Conservation (phyloP, 1,140 invertebrate species). For the Dendroctonus ponderosae region DNA sequence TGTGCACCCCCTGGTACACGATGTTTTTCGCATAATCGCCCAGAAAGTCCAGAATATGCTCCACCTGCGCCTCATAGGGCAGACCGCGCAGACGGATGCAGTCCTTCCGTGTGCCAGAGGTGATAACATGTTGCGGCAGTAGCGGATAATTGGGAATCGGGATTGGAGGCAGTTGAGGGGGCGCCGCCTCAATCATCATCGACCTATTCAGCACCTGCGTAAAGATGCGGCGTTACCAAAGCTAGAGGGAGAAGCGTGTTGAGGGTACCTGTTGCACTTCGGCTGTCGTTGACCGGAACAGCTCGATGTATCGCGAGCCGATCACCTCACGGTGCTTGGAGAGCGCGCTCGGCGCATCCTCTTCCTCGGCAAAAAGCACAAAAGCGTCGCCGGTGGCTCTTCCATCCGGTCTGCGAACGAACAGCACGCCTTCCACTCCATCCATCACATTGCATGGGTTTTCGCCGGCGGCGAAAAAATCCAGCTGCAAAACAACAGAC, state of each 20-base stretch:
- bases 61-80: constrained; percentile 94
- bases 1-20: constrained; percentile 95
- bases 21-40: constrained; percentile 97
- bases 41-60: constrained; percentile 96
- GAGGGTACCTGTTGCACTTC: constrained; percentile 93
- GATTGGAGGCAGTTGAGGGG: constrained; percentile 61
- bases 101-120: constrained; percentile 86
- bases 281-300: constrained; percentile 96
- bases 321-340: constrained; percentile 95
- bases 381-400: constrained; percentile 98
- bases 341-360: constrained; percentile 85
- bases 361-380: constrained; percentile 90
- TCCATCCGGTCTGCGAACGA: constrained; percentile 95
- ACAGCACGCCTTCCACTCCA: constrained; percentile 89
- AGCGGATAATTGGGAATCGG: constrained; percentile 64
- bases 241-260: too few species aligned
- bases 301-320: constrained; percentile 95
- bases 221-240: not conserved
- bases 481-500: constrained; percentile 63
- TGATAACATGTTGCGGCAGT: constrained; percentile 87
- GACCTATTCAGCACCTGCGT: constrained; percentile 85
- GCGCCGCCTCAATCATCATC: constrained; percentile 64
- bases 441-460: constrained; percentile 86
- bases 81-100: constrained; percentile 92
- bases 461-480: constrained; percentile 90